Evolutionary conservation across 2,113 vertebrate species (phyloP), one percentile per base, ranked within the genome.

Genomic region (Lichenostomus cassidix): DNA sequence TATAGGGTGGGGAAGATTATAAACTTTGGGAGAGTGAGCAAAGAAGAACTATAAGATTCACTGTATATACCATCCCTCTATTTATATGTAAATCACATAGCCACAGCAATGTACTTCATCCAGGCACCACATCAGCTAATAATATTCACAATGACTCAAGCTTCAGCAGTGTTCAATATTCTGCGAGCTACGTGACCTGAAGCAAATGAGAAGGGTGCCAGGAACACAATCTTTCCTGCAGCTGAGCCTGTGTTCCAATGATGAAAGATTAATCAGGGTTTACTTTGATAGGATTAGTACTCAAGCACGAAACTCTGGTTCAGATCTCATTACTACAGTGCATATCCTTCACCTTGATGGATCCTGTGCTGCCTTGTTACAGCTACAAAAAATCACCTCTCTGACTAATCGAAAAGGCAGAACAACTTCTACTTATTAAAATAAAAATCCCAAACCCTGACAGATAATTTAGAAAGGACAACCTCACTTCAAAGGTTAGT

Each of bases 241-340:
- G 92, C 1, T 14, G 77, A 97, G 83, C n/a, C 77, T 69, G 65
- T 1, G 0, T 92, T 96, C 92, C 85, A 90, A 41, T 63, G 94
- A 96, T 83, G 95, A 93, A 95, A 98, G 97, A 97, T 97, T 97
- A 97, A 97, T 89, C 94, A 96, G 77, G 74, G 75, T 93, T 97
- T 94, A 92, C 92, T 97, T 92, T 94, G 96, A 97, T 49, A 94
- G 95, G 96, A 97, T 98, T 98, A 98, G 94, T 94, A 96, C 91
- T 95, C 90, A 70, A 96, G 95, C 93, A 95, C 58, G 3, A 95
- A 97, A 96, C 83, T 91, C 73, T 69, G 80, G 87, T 97, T 96
- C 83, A 60, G 91, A 90, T 95, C 89, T 96, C 89, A 97, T 95
- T 97, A 96, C 29, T 84, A 87, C 74, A 92, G 84, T 33, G 83